Evolutionary conservation across 2,113 vertebrate genomes (phyloP).

Genomic region (pig (Sus scrofa)): T2T-Sscrofa CM000812.6:240080501-240081000

Average conservation of each 20-base stretch:
- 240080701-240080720: neutral
- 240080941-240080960: no score
- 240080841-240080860: neutral
- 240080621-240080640: neutral
- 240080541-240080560: slow-evolving; percentile 63
- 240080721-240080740: neutral
- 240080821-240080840: neutral
- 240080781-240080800: neutral
- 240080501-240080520: slow-evolving; percentile 57
- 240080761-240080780: neutral
- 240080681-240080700: neutral
- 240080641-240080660: neutral
- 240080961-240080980: no score
- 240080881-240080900: neutral
- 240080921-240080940: no score
- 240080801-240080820: neutral
- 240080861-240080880: neutral
- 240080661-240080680: neutral
- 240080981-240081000: no score
- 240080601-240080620: neutral
- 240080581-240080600: neutral
- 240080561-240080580: slow-evolving; percentile 17
- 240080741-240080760: neutral
- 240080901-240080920: neutral
- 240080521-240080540: slow-evolving; percentile 29